A percentile compares a stretch with the other conserved stretches of the same genome.
These are phyloP conservation scores for Heterocephalus glaber DNA, from an alignment of 2,113 vertebrate genomes.

Conservation along the genomic window DNA sequence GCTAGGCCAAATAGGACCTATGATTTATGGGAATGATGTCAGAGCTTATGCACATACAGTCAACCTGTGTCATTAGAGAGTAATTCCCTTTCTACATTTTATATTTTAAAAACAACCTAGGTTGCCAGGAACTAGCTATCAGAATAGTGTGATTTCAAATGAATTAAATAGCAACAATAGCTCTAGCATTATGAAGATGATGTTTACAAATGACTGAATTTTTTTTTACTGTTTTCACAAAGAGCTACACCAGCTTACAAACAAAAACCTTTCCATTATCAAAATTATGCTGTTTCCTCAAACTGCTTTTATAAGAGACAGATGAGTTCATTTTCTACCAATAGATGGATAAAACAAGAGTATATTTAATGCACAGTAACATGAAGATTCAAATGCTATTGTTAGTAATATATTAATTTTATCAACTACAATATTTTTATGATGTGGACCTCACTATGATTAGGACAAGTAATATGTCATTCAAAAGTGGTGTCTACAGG, in stretches of 20 bases:
- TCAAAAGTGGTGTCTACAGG: neutral
- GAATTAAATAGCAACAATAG: neutral
- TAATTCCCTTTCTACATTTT: conserved; percentile 41
- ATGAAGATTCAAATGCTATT: conserved; percentile 38
- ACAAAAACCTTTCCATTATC: conserved; percentile 50
- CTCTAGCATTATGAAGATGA: conserved; percentile 8
- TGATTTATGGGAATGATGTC: conserved; percentile 49
- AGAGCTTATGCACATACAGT: conserved; percentile 40
- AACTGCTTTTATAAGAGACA: conserved; percentile 23
- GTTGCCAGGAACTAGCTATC: conserved; percentile 11
- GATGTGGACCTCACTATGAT: neutral
- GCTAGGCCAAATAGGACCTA: neutral
- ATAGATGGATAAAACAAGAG: neutral
- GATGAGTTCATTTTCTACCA: neutral
- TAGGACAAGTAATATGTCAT: neutral
- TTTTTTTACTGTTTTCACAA: conserved; percentile 35
- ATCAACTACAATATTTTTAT: neutral
- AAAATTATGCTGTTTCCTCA: conserved; percentile 57
- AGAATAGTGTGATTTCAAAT: conserved; percentile 52
- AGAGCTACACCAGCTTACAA: neutral
- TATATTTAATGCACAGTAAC: conserved; percentile 35
- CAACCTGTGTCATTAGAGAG: conserved; percentile 29
- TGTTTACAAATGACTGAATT: conserved; percentile 54
- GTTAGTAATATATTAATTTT: neutral
- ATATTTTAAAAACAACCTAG: conserved; percentile 26